Evolutionary conservation across 2,888 invertebrate genomes (phyloP).

Genomic region (Parthenolecanium corni): DNA sequence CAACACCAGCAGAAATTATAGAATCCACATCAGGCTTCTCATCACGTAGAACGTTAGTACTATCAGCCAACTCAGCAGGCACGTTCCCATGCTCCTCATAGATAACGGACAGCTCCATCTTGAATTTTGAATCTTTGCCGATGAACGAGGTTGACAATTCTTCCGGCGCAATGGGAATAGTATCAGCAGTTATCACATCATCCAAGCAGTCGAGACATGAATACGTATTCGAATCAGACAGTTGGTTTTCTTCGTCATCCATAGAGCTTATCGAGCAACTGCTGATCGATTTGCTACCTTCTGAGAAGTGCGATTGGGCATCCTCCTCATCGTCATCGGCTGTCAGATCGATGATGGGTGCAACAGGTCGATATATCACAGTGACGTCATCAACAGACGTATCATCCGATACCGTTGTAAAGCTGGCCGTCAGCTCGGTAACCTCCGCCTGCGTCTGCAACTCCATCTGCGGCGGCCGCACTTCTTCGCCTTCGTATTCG

Average conservation of each 20-base stretch:
- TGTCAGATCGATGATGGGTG: not conserved
- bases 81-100: slow-evolving; percentile 1
- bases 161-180: not conserved
- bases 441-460: not conserved
- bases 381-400: slow-evolving; percentile 14
- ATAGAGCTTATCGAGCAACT: not conserved
- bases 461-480: not conserved
- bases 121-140: not conserved
- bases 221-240: slow-evolving; percentile 7
- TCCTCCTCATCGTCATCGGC: not conserved
- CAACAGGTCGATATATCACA: not conserved
- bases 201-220: not conserved
- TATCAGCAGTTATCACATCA: not conserved
- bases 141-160: slow-evolving; percentile 6
- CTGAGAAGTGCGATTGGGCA: not conserved
- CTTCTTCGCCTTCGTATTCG: slow-evolving; percentile 13
- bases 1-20: no score
- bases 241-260: not conserved
- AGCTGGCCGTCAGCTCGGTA: slow-evolving; percentile 4
- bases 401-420: slow-evolving; percentile 13
- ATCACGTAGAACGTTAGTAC: no score
- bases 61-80: not conserved
- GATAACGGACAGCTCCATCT: slow-evolving; percentile 7
- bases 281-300: not conserved
- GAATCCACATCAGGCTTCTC: no score